These are phyloP conservation scores for Lutjanus argentimaculatus DNA, from an alignment of 2,797 vertebrate genomes.

Conservation along the genomic window DNA sequence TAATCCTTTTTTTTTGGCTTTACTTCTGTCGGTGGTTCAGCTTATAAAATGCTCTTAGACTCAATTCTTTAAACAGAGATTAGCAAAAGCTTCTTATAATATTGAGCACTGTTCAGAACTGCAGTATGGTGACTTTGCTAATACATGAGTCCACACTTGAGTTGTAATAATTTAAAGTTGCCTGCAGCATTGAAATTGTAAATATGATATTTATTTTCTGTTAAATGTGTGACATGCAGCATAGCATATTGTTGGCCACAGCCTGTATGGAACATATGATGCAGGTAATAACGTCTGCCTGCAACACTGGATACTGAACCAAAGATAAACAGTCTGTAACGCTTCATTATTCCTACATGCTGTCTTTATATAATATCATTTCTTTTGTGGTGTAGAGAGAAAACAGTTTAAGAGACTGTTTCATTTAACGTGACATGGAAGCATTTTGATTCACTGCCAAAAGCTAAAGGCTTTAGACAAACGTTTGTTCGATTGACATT, in stretches of 20 bases:
- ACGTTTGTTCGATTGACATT: not conserved
- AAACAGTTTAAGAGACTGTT: not conserved
- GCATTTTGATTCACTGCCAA: constrained; percentile 1
- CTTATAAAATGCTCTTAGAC: constrained; percentile 43
- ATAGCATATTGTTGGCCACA: constrained; percentile 13
- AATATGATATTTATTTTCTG: constrained; percentile 78
- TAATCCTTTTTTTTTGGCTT: constrained; percentile 43
- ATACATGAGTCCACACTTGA: constrained; percentile 7
- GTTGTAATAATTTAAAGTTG: constrained; percentile 56
- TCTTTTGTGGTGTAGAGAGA: not conserved
- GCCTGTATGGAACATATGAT: constrained; percentile 9
- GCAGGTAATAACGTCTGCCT: constrained; percentile 4
- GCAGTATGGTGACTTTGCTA: constrained; percentile 38
- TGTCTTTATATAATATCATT: not conserved
- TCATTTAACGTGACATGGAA: not conserved
- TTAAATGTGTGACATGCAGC: constrained; percentile 19
- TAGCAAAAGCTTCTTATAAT: constrained; percentile 52
- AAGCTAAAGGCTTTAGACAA: not conserved
- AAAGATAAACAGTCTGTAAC: constrained; percentile 50
- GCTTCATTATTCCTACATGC: not conserved
- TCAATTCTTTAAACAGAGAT: constrained; percentile 59
- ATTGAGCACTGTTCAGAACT: constrained; percentile 47
- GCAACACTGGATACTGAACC: constrained; percentile 61
- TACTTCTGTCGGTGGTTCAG: constrained; percentile 32
- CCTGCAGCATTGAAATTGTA: constrained; percentile 63